Base-by-base conservation (phyloP, 2,888 invertebrate genomes). In the Phalera bucephala region DNA sequence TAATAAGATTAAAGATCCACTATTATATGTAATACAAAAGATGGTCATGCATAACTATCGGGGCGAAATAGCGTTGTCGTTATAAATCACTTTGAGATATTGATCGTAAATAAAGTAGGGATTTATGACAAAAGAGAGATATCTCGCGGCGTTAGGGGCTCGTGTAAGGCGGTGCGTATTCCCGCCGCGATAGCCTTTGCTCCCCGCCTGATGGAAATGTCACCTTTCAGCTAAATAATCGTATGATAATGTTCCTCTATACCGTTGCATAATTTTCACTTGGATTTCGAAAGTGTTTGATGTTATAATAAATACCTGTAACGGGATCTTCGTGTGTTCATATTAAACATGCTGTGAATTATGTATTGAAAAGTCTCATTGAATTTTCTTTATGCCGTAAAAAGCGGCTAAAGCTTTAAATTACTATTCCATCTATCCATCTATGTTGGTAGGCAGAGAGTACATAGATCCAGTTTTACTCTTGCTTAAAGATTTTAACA, bases 111-210 rank as follows among this genome's bases (percentile, higher is more conserved):
- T 82, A 83, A 75, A 70, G 62, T 68, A 53, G 70, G 71, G 64
- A 80, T 83, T 79, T 83, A 85, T 82, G 77, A 80, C 79, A 74
- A 76, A 77, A 80, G 67, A 66, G 63, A 73, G 72, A 74, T 76
- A 79, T 77, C 64, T 67, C 37, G 50, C 54, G 52, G 64, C 61
- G 64, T 63, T 61, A 64, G 56, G 40, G 46, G 52, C 35, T 45
- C 51, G 51, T 56, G 55, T 54, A 56, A 49, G 36, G 34, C 38
- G 49, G 48, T 48, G 51, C 45, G 51, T 64, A 54, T 54, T 59
- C 58, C 53, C 31, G 39, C 46, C 48, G 44, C 60, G 66, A 72
- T 78, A 76, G 66, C 77, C 73, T 76, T 70, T 72, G 73, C 64
- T 70, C 72, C 53, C 57, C 47, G 32, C 30, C 54, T 66, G 72